These are phyloP conservation scores for Lamprologus tigripictilis DNA, from an alignment of 2,113 vertebrate species.

Conservation along the genomic window DNA sequence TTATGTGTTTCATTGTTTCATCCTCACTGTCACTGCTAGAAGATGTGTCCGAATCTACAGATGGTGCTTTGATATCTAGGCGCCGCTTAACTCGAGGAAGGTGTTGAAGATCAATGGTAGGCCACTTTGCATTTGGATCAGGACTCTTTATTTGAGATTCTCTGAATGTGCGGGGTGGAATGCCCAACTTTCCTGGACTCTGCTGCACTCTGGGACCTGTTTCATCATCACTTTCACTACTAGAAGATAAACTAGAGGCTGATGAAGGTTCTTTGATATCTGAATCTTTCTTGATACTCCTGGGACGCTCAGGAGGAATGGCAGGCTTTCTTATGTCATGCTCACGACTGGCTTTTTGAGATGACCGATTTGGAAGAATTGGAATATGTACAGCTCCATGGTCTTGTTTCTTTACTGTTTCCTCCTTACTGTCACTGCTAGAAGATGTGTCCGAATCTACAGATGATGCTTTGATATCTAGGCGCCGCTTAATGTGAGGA, in stretches of 20 bases:
- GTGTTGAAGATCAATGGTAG: background rate
- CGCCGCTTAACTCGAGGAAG: background rate
- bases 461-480: background rate
- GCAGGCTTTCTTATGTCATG: background rate
- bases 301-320: background rate
- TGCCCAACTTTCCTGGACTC: rapidly evolving
- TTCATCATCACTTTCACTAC: constrained; percentile 1
- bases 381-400: no score
- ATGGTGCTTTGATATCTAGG: background rate
- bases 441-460: no score
- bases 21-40: background rate
- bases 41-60: background rate
- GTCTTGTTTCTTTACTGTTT: no score
- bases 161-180: rapidly evolving
- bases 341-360: no score
- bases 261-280: rapidly evolving
- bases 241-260: background rate
- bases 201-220: background rate
- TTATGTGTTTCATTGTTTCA: background rate
- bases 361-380: no score
- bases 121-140: background rate
- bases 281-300: background rate
- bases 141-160: background rate
- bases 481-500: background rate
- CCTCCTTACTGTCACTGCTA: no score